Conservation (phyloP, 2,797 vertebrate genomes). For the Enteromius anoplus region DNA sequence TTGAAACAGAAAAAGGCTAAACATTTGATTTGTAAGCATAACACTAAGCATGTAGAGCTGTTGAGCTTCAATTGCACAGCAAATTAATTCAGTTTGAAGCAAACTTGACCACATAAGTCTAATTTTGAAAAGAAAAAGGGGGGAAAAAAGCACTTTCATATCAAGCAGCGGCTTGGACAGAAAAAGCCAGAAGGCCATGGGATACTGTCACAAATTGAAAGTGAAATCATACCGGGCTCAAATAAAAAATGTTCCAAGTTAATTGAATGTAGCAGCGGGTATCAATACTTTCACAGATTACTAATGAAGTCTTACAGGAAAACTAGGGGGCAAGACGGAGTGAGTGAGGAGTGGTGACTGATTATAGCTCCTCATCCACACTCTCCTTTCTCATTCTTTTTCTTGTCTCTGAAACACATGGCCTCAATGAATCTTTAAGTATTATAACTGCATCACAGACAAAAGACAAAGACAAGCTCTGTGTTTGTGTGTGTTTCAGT, state of each 20-base stretch:
- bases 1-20: background rate
- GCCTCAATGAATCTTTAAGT: background rate
- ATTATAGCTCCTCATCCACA: conserved; percentile 44
- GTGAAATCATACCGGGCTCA: conserved; percentile 58
- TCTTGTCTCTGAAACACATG: background rate
- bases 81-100: conserved; percentile 21
- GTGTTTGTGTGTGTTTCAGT: background rate
- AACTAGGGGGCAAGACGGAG: conserved; percentile 35
- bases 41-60: conserved; percentile 1
- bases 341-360: conserved; percentile 40
- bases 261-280: conserved; percentile 64
- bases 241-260: conserved; percentile 61
- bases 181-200: conserved; percentile 52
- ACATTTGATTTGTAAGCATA: background rate
- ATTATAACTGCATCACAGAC: background rate
- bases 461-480: background rate
- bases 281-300: conserved; percentile 61
- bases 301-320: conserved; percentile 60
- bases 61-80: conserved; percentile 20
- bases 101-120: conserved; percentile 52
- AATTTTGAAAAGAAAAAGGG: conserved; percentile 39
- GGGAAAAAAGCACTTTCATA: conserved; percentile 45
- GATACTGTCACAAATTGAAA: conserved; percentile 57
- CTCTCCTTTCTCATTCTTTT: conserved; percentile 10
- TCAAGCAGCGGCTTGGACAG: conserved; percentile 50